Conservation (phyloP, 2,113 vertebrate species). For the Sylvia atricapilla region DNA sequence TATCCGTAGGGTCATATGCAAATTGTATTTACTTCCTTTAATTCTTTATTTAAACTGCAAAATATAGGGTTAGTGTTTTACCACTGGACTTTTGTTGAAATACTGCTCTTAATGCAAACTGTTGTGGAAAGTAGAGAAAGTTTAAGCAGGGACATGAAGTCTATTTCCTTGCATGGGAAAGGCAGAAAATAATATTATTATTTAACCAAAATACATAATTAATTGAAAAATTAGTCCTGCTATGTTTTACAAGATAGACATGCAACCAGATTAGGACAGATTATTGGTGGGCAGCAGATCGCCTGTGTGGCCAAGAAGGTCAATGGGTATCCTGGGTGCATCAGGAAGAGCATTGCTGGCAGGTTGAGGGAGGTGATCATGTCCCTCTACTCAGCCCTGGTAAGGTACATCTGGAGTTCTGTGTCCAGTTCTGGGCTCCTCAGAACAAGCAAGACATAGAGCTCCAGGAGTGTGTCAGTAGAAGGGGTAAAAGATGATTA, state of each 20-base stretch:
- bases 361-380: rapidly evolving
- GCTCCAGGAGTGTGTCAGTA: rapidly evolving
- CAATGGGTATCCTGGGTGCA: rapidly evolving
- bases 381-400: background rate
- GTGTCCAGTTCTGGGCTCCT: background rate
- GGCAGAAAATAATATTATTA: background rate
- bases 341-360: background rate
- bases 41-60: background rate
- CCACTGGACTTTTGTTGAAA: background rate
- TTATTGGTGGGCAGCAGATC: background rate
- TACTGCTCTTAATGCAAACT: background rate
- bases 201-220: background rate
- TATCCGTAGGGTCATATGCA: background rate
- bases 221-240: background rate
- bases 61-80: background rate
- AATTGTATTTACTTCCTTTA: background rate
- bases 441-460: rapidly evolving
- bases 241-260: background rate
- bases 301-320: background rate
- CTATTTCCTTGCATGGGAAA: background rate
- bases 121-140: background rate
- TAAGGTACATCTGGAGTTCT: background rate
- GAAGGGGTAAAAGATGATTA: background rate
- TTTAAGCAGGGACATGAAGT: background rate
- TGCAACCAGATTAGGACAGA: background rate